Evolutionary conservation across 2,888 invertebrate genomes (phyloP), one percentile per base, ranked within the genome.

Genomic region (Desoria tigrina): DNA sequence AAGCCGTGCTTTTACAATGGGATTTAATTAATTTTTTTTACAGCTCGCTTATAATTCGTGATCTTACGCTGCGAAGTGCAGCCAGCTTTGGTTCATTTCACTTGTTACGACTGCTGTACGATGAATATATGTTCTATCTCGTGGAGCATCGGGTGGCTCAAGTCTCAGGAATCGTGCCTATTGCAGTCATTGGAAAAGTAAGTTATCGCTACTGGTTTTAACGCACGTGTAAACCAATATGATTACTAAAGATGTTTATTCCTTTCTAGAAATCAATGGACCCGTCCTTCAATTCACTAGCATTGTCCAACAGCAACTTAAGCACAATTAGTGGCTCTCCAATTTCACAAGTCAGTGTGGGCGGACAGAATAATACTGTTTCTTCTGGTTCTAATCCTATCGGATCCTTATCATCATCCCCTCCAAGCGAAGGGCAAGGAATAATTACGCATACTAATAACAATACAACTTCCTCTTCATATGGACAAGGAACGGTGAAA

Each of bases 81-180:
- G 93, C 96, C 24, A 96, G 96, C 81, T 99, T 99, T 83, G 99
- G 99, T 60, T 96, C 96, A 73, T 99, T 99, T 84, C 99, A 99
- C 83, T 86, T 99, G 76, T 93, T 99, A 78, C 89, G 98, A 53
- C 85, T 99, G 78, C 86, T 99, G 65, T 99, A 96, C 81, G 98
- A 99, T 82, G 99, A 99, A 82, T 99, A 97, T 82, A 97, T 99
- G 90, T 95, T 96, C 83, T 98, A 94, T 82, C 85, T 98, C 78
- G 92, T 99, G 77, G 98, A 99, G 83, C 94, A 95, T 78, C 90
- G 93, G 81, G 95, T 98, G 37, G 96, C 98, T 49, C 86, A 88
- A 79, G 93, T 93, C 59, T 90, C 88, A 61, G 89, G 89, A 74
- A 90, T 91, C 79, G 94, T 95, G 75, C 94, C 96, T 65, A 95